Evolutionary conservation across 2,888 invertebrate species (phyloP), one percentile per base, ranked within the genome.

Genomic region (Junonia oenone): DNA sequence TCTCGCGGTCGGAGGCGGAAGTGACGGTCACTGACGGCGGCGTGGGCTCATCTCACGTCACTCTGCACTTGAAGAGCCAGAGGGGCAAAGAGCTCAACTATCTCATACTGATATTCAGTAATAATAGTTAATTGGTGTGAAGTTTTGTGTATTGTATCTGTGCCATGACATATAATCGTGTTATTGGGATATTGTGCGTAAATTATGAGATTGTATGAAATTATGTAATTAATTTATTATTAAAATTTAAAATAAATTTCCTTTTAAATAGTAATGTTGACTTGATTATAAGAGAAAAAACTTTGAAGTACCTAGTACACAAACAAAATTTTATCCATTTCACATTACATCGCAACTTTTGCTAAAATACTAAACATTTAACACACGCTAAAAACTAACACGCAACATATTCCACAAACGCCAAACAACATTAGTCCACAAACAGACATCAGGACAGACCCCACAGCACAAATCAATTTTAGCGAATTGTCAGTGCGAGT

Each of bases 381-480:
- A 50, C 6, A 46, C 47, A 33, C 8, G 19, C 3, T 22, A 45
- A 14, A 38, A 46, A 46, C 8, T 38, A n/a, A 29, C n/a, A 33
- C 17, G 14, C 26, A 45, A 11, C 45, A 49, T 55, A 22, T 52
- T 38, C 33, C 13, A 11, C 26, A 40, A 37, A 47, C 52, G 11
- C n/a, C 31, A 56, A 59, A 59, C 52, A 56, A 48, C 49, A 55
- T 56, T 49, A 52, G 52, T 52, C 51, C 26, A 40, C 49, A 52
- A 56, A 59, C 49, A 59, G 58, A 51, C 59, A 52, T 52, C 56
- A 75, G 68, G 71, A 69, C 74, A 74, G 74, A 51, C 58, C 58
- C 61, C 75, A 72, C 74, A 68, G 73, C 80, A 85, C 85, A 82
- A 88, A 88, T 89, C 86, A 87, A 90, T 87, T 90, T 89, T 83